Percentiles rank a stretch among this genome's conserved stretches.
These are phyloP conservation scores for Nemotelus nigrinus DNA, from an alignment of 2,888 invertebrate species.

Conservation along the genomic window DNA sequence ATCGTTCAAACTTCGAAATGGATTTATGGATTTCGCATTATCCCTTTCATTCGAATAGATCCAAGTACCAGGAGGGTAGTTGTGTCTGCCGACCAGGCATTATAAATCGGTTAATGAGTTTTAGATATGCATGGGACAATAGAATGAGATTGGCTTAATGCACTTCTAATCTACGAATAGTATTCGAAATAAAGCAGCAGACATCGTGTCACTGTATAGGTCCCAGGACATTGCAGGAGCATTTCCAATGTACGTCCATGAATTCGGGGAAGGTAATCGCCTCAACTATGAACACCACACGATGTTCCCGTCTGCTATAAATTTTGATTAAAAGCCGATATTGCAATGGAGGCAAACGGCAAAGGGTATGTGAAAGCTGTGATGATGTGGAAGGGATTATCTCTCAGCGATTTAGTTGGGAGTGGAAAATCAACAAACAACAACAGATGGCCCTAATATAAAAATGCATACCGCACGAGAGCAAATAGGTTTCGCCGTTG, in stretches of 20 bases:
- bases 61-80: slow-evolving; percentile 33
- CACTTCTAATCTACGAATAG: slow-evolving; percentile 41
- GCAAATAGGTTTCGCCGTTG: slow-evolving; percentile 20
- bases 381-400: slow-evolving; percentile 30
- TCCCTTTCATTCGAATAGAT: slow-evolving; percentile 3
- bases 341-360: slow-evolving; percentile 15
- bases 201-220: slow-evolving; percentile 19
- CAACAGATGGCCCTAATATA: slow-evolving; percentile 44
- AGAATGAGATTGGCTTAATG: slow-evolving; percentile 44
- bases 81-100: neutral
- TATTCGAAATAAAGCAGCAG: slow-evolving; percentile 35
- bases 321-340: slow-evolving; percentile 41
- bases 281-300: slow-evolving; percentile 29
- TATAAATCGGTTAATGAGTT: slow-evolving; percentile 43
- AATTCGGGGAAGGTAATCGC: neutral
- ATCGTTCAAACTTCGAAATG: slow-evolving; percentile 19
- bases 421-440: slow-evolving; percentile 32
- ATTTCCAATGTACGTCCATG: neutral
- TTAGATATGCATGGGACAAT: slow-evolving; percentile 43
- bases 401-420: slow-evolving; percentile 20
- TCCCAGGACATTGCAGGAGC: slow-evolving; percentile 20
- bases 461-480: slow-evolving; percentile 23
- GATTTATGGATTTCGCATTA: slow-evolving; percentile 40
- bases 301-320: slow-evolving; percentile 31
- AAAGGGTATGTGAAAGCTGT: slow-evolving; percentile 5